A percentile compares a stretch with the other conserved stretches of the same genome.
These are phyloP conservation scores for Musca domestica DNA, from an alignment of 1,140 invertebrate genomes.

Conservation along the genomic window DNA sequence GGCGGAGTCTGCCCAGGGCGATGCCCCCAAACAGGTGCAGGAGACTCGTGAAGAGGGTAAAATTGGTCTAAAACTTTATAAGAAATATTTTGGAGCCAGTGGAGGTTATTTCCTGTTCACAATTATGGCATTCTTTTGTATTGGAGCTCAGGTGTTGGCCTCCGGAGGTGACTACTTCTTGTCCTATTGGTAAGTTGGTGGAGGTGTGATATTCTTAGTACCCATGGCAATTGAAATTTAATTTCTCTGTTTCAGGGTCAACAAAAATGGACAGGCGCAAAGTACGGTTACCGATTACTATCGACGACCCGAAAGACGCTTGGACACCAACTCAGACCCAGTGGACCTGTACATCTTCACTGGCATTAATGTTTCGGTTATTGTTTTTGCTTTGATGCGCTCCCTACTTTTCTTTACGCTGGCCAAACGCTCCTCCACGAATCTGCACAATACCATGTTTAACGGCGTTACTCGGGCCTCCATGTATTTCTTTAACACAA, in stretches of 20 bases:
- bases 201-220: not conserved
- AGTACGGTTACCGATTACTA: not conserved
- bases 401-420: conserved; percentile 67
- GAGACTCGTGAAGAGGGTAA: conserved; percentile 60
- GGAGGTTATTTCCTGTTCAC: conserved; percentile 56
- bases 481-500: conserved; percentile 81
- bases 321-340: conserved; percentile 42
- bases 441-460: conserved; percentile 79
- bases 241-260: conserved; percentile 35
- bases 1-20: conserved; percentile 61
- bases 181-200: conserved; percentile 62
- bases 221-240: not conserved
- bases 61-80: conserved; percentile 61
- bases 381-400: conserved; percentile 60
- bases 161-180: conserved; percentile 70
- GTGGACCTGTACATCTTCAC: conserved; percentile 54
- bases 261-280: conserved; percentile 41
- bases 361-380: conserved; percentile 61
- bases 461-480: conserved; percentile 67
- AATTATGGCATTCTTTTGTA: conserved; percentile 51
- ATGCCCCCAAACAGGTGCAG: conserved; percentile 54
- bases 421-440: conserved; percentile 70
- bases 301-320: conserved; percentile 28
- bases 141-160: conserved; percentile 63
- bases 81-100: conserved; percentile 63